phyloP scores from a whole-genome alignment of 2,113 vertebrate genomes.

The Recurvirostra avosetta region DNA sequence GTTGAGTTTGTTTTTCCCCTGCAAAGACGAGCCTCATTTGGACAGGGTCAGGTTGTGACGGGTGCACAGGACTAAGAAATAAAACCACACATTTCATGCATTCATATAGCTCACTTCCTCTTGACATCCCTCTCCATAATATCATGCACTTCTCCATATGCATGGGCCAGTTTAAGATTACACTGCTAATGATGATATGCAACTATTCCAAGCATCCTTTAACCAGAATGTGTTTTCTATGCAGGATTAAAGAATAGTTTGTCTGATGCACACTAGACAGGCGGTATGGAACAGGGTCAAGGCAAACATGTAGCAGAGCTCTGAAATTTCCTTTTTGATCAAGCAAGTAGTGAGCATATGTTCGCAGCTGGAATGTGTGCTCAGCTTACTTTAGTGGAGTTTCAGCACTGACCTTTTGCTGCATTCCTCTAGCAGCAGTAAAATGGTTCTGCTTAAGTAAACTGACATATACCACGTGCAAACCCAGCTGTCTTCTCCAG shows the following conservation, averaged over 20 bases:
- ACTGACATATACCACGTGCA: constrained; percentile 40
- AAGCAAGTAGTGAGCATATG: constrained; percentile 31
- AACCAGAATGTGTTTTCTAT: not conserved
- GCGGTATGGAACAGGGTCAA: constrained; percentile 44
- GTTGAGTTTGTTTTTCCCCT: not conserved
- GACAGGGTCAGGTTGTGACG: not conserved
- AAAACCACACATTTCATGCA: not conserved
- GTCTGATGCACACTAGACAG: constrained; percentile 26
- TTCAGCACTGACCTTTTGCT: constrained; percentile 59
- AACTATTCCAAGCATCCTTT: constrained; percentile 42
- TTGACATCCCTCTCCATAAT: not conserved
- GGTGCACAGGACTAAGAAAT: not conserved
- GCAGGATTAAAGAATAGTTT: constrained; percentile 43
- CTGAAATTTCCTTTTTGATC: constrained; percentile 57
- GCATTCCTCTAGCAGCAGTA: constrained; percentile 38
- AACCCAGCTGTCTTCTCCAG: constrained; percentile 52
- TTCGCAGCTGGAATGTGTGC: constrained; percentile 45
- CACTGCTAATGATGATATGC: not conserved
- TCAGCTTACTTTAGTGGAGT: constrained; percentile 47
- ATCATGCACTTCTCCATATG: not conserved
- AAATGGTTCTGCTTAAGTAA: constrained; percentile 53
- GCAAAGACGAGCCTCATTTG: not conserved
- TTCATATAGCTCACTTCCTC: not conserved
- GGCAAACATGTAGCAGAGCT: constrained; percentile 37
- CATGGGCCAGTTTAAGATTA: not conserved